A percentile compares a stretch with the other conserved stretches of the same genome.
phyloP scores from a whole-genome alignment of 2,113 vertebrate species.

The Chamaea fasciata region DNA sequence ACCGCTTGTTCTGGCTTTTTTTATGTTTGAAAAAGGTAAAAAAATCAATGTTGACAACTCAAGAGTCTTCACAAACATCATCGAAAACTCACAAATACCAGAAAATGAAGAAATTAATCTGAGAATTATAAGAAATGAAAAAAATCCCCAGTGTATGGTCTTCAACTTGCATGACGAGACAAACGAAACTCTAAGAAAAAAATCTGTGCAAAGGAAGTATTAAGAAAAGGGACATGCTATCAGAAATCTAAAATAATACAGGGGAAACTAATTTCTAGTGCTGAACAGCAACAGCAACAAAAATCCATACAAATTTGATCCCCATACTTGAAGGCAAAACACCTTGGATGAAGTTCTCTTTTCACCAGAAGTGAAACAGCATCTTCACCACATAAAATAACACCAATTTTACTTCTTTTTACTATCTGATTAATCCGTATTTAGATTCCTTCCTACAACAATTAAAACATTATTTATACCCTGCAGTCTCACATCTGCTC shows the following conservation, averaged over 20 bases:
- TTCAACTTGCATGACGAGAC: not conserved
- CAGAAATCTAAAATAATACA: not conserved
- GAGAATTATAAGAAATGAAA: not conserved
- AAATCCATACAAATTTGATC: not conserved
- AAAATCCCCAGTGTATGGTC: not conserved
- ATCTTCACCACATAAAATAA: not conserved
- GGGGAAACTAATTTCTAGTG: not conserved
- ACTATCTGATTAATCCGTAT: not conserved
- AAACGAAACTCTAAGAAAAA: not conserved
- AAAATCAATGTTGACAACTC: not conserved
- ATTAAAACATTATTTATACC: not conserved
- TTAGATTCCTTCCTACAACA: not conserved
- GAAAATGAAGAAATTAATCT: not conserved
- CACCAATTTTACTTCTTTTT: not conserved
- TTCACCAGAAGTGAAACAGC: not conserved
- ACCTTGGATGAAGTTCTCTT: not conserved
- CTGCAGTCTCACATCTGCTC: not conserved
- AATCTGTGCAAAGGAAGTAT: not conserved
- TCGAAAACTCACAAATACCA: rapidly evolving
- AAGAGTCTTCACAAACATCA: not conserved
- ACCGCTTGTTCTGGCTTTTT: not conserved
- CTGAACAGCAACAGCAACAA: not conserved
- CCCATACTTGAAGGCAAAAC: not conserved
- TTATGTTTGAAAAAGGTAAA: not conserved
- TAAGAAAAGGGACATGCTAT: not conserved